Percentiles rank a stretch among this genome's conserved stretches.
These are phyloP conservation scores for Eleginops maclovinus DNA, from an alignment of 2,113 vertebrate species.

Conservation along the genomic window DNA sequence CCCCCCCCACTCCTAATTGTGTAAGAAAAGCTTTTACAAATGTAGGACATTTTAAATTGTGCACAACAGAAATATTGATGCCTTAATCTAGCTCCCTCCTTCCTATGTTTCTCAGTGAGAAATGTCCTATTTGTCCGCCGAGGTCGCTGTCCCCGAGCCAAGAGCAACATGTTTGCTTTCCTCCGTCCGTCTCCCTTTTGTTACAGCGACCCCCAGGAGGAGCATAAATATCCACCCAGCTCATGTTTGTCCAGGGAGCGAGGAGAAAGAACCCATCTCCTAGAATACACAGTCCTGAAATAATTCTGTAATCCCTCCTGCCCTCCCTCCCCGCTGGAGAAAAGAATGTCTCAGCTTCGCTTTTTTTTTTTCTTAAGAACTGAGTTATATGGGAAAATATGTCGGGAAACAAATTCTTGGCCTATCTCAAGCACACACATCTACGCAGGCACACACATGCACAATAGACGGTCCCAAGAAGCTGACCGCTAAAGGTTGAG, in stretches of 20 bases:
- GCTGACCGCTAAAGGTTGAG: constrained; percentile 41
- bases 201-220: constrained; percentile 80
- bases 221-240: constrained; percentile 81
- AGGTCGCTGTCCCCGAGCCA: constrained; percentile 74
- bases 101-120: constrained; percentile 67
- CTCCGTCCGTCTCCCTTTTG: constrained; percentile 80
- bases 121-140: constrained; percentile 45
- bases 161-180: constrained; percentile 84
- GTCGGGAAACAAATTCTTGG: constrained; percentile 70
- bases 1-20: too few relatives aligned
- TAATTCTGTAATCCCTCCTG: constrained; percentile 75
- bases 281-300: constrained; percentile 86
- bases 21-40: background rate
- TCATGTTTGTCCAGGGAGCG: constrained; percentile 81
- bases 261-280: constrained; percentile 76
- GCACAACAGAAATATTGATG: background rate
- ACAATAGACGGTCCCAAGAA: constrained; percentile 31
- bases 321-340: constrained; percentile 43
- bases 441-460: constrained; percentile 13
- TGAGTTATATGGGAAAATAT: constrained; percentile 83
- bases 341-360: constrained; percentile 71
- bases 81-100: constrained; percentile 16
- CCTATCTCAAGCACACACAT: constrained; percentile 56
- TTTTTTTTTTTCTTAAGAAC: constrained; percentile 46
- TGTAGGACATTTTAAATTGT: background rate